Conservation (phyloP, 1,140 invertebrate species). For the Zelostemma sp. region DNA sequence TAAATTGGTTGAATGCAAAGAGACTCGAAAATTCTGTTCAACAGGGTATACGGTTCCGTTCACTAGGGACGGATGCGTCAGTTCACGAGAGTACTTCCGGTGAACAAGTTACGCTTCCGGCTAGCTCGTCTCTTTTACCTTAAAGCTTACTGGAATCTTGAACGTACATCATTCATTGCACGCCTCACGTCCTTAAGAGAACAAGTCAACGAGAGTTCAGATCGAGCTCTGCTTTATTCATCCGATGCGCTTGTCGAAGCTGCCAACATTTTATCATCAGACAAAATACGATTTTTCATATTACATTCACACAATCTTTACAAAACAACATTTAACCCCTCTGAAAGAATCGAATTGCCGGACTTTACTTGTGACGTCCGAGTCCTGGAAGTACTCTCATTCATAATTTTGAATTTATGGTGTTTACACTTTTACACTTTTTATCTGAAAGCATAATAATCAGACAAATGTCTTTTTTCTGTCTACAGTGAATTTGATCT, state of each 20-base stretch:
- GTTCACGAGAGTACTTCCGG: conserved; percentile 39
- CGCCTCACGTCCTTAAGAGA: neutral
- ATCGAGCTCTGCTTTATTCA: neutral
- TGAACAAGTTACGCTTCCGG: conserved; percentile 31
- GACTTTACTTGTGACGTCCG: no score
- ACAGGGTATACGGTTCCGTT: conserved; percentile 38
- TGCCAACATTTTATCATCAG: neutral
- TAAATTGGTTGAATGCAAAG: conserved; percentile 37
- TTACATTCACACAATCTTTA: neutral
- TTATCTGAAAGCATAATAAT: no score
- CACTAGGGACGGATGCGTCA: conserved; percentile 30
- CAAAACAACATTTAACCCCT: no score
- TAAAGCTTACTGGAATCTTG: conserved; percentile 16
- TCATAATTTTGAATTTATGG: conserved; percentile 11
- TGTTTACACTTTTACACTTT: no score
- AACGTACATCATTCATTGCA: conserved; percentile 17
- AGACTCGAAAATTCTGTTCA: conserved; percentile 26
- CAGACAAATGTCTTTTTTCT: conserved; percentile 41
- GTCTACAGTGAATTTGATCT: conserved; percentile 66
- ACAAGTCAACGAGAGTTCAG: neutral
- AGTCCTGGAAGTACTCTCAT: conserved; percentile 44
- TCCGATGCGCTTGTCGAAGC: neutral
- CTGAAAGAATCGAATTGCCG: no score
- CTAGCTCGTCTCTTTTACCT: conserved; percentile 17
- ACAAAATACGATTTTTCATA: neutral